Evolutionary conservation across 1,140 invertebrate species (phyloP).

Genomic region (Drosophila pseudoananassae): DNA sequence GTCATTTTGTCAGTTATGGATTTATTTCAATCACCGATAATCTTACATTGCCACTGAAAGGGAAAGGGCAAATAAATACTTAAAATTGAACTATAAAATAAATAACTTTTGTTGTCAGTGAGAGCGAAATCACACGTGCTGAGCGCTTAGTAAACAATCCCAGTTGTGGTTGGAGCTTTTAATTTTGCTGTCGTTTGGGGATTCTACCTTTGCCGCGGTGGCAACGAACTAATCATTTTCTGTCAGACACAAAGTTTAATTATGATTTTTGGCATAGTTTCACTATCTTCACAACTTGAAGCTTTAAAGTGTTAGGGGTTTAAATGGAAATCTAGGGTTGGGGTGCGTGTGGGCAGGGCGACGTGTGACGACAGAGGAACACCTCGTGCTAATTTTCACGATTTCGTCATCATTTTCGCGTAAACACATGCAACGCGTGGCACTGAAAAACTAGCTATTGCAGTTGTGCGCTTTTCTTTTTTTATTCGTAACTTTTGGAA

Average conservation of each 20-base stretch:
- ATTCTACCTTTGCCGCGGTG: conserved; percentile 15
- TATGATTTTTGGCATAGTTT: conserved; percentile 15
- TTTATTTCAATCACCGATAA: conserved; percentile 7
- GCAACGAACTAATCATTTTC: conserved; percentile 21
- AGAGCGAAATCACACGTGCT: conserved; percentile 17
- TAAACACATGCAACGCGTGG: conserved; percentile 29
- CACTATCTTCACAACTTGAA: conserved; percentile 30
- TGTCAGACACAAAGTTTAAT: conserved; percentile 31
- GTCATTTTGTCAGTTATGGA: conserved; percentile 50
- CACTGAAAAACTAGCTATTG: conserved; percentile 28
- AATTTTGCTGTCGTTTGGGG: background rate
- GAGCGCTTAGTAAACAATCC: conserved; percentile 7
- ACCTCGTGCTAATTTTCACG: conserved; percentile 44
- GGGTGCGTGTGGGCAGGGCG: background rate
- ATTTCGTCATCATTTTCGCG: conserved; percentile 29
- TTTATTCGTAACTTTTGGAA: conserved; percentile 30
- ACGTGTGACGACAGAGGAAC: background rate
- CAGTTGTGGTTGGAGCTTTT: conserved; percentile 10
- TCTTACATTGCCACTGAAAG: conserved; percentile 62
- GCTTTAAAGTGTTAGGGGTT: conserved; percentile 21
- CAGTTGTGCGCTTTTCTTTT: background rate
- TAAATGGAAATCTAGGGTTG: background rate
- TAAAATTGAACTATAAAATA: conserved; percentile 5
- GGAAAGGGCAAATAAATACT: conserved; percentile 1
- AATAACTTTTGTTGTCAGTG: background rate